Evolutionary conservation across 2,888 invertebrate genomes (phyloP), one percentile per base, ranked within the genome.

Genomic region (Lithophane socia): DNA sequence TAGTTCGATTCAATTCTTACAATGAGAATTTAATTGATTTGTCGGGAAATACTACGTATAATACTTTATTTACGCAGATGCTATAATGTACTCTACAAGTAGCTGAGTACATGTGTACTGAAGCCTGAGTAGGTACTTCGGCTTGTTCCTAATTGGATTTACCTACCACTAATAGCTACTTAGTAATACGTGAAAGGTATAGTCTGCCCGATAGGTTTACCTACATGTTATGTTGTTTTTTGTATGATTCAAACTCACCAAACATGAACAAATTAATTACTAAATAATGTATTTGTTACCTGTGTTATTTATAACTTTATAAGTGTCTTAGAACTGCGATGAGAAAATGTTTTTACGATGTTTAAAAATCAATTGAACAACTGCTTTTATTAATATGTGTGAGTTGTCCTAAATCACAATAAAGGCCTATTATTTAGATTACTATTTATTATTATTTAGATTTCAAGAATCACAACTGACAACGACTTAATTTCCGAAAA

Each of bases 71-170:
- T 63, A 68, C 61, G 16, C 49, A 65, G n/a, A 13, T 76, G 24
- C 24, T n/a, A 21, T 44, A 52, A 42, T 52, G 24, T 54, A 63
- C 21, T 10, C 16, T 7, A 47, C 18, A 1, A 44, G 44, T 44
- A 52, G 13, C 12, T 16, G 9, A 37, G n/a, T 37, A 10, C 18
- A 44, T 52, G 10, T 56, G 8, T 58, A 71, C 37, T 54, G 52
- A 78, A 65, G 52, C 29, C 71, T 54, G 44, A 18, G 37, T 18
- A 65, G 7, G 24, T 52, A 29, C 44, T 66, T 61, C 21, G 24
- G 24, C n/a, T 60, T 24, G 58, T 65, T 29, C 10, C 37, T 79
- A 72, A 72, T 61, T 54, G 37, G 66, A 61, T 79, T 72, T 52
- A 37, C 37, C 10, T 10, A 7, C 21, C 3, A 47, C 3, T 65